These are phyloP conservation scores for Netta rufina DNA, from an alignment of 2,797 vertebrate species.

Conservation along the genomic window DNA sequence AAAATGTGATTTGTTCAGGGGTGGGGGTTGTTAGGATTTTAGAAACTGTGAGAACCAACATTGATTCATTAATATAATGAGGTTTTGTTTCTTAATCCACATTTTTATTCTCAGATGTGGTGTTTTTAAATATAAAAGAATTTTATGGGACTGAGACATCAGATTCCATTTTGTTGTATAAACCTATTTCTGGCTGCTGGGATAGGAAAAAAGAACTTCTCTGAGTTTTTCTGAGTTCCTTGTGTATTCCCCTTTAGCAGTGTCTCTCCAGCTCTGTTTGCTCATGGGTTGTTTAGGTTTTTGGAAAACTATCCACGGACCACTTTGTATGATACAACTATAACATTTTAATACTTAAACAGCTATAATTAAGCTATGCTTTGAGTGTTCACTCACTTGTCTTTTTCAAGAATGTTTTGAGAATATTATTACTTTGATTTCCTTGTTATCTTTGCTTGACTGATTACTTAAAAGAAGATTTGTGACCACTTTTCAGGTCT, in stretches of 20 bases:
- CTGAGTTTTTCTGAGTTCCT: neutral
- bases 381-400: neutral
- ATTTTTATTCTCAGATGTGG: constrained; percentile 53
- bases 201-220: neutral
- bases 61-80: constrained; percentile 26
- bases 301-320: neutral
- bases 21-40: neutral
- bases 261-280: neutral
- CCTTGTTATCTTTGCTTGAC: neutral
- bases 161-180: neutral
- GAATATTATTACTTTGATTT: neutral
- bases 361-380: neutral
- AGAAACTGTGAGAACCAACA: constrained; percentile 36
- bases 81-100: neutral
- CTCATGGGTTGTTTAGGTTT: neutral
- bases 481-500: neutral
- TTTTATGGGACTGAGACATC: neutral
- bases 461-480: neutral
- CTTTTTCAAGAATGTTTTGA: neutral
- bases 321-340: neutral
- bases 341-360: neutral
- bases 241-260: neutral
- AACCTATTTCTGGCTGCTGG: neutral
- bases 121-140: constrained; percentile 32
- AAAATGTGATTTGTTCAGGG: constrained; percentile 4